Conservation (phyloP, 2,113 vertebrate species). For the Cardinalis cardinalis region DNA sequence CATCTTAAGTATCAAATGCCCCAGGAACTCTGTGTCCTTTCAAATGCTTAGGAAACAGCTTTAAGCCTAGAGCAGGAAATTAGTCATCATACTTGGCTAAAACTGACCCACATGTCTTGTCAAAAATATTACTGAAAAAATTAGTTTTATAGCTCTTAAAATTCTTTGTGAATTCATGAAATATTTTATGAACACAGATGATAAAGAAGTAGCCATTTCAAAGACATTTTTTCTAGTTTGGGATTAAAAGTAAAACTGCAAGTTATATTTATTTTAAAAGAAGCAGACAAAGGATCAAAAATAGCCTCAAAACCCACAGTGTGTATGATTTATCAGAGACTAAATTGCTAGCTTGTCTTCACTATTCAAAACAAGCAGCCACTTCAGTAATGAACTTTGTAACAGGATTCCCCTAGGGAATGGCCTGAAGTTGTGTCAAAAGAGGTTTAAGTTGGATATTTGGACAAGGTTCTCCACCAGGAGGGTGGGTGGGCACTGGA, state of each 20-base stretch:
- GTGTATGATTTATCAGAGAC: background rate
- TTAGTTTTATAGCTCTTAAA: background rate
- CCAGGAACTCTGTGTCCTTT: background rate
- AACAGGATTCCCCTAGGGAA: background rate
- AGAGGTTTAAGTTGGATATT: background rate
- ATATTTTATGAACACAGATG: background rate
- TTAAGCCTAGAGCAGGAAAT: conserved; percentile 11
- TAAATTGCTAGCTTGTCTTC: background rate
- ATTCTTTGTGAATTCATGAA: background rate
- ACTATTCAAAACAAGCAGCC: background rate
- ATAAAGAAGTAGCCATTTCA: background rate
- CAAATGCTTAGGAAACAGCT: background rate
- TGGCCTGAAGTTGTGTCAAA: background rate
- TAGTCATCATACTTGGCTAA: conserved; percentile 13
- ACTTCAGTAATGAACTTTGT: background rate
- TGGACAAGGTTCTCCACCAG: fast-evolving
- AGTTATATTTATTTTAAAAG: background rate
- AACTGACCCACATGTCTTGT: background rate
- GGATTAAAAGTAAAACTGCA: background rate
- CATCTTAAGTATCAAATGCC: background rate
- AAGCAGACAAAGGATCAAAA: background rate
- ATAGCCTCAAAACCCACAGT: background rate
- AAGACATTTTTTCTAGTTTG: background rate
- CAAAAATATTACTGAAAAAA: background rate
- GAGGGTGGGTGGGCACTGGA: fast-evolving